Evolutionary conservation across 2,113 vertebrate species (phyloP), one percentile per base, ranked within the genome.

Genomic region (Ascaphus truei): DNA sequence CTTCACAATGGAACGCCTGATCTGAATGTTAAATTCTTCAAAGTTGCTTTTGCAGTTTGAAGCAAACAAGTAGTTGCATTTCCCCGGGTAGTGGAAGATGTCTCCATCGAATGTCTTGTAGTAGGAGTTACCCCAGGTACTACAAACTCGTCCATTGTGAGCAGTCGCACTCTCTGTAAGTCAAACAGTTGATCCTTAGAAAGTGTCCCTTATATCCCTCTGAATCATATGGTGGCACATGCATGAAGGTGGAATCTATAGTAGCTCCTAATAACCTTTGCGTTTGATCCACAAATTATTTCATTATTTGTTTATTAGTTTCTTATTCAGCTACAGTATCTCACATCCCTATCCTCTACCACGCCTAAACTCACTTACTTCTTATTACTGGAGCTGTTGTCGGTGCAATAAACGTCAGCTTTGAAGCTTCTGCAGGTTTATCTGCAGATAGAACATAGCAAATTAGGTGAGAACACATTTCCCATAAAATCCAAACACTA

Each of bases 71-170:
- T 93, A 93, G 81, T 94, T 94, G 78, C 95, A 98, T 73, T 77
- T 62, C 6, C 95, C 94, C 1, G 85, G 88, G 62, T 94, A 89
- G 68, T 83, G 87, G 80, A 92, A 96, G 57, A 94, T 16, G 16
- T 90, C 84, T 0, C 95, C 94, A 0, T 96, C 94, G 16, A 94
- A 96, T 34, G 87, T 95, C 82, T 94, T 96, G 80, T 87, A 96
- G 82, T 95, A 92, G 77, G 84, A 93, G 77, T 94, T 86, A 0
- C 95, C 94, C 95, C 94, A 96, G 0, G 94, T 93, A 72, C 94
- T 95, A 81, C 95, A 98, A 3, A 95, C 88, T 18, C 80, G 88
- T 10, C 82, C 83, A 0, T 88, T 92, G 78, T 94, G 93, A 16
- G 75, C 81, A 0, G 83, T 73, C 26, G 77, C 87, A 72, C 34